Conservation (phyloP, 2,888 invertebrate species). For the Andrena fulva region DNA sequence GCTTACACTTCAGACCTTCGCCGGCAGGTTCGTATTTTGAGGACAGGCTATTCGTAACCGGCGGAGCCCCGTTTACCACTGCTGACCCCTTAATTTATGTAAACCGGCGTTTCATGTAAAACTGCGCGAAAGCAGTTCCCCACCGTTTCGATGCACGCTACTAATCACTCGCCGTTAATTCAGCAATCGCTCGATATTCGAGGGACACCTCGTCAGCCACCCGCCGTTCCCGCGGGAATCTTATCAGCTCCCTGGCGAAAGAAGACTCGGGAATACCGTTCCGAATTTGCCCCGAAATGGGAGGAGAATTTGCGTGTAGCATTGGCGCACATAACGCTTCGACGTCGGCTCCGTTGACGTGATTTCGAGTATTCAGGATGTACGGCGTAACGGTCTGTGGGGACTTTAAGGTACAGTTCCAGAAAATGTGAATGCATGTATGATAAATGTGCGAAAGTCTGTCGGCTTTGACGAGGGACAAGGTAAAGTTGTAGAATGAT, state of each 20-base stretch:
- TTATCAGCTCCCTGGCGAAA: not conserved
- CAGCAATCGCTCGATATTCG: constrained; percentile 14
- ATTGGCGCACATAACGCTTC: not conserved
- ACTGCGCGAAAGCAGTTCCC: constrained; percentile 32
- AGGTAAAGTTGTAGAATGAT: not conserved
- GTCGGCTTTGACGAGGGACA: too few relatives aligned
- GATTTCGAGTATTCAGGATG: constrained; percentile 4
- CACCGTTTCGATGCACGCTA: constrained; percentile 21
- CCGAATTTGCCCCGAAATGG: not conserved
- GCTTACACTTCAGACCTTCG: constrained; percentile 11
- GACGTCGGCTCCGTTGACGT: not conserved
- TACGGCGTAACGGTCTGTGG: not conserved
- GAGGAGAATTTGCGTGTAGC: not conserved
- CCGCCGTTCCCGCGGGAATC: not conserved
- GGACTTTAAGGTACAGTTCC: not conserved
- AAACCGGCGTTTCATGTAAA: constrained; percentile 29
- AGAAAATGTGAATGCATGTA: not conserved
- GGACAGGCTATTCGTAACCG: constrained; percentile 14
- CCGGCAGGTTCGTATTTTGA: not conserved
- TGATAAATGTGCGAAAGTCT: not conserved
- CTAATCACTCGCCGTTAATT: constrained; percentile 55
- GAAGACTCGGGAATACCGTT: not conserved
- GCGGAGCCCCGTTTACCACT: constrained; percentile 28
- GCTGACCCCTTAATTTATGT: constrained; percentile 41
- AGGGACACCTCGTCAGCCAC: not conserved